Base-by-base conservation (phyloP, 2,888 invertebrate genomes). In the Metalampra italica region DNA sequence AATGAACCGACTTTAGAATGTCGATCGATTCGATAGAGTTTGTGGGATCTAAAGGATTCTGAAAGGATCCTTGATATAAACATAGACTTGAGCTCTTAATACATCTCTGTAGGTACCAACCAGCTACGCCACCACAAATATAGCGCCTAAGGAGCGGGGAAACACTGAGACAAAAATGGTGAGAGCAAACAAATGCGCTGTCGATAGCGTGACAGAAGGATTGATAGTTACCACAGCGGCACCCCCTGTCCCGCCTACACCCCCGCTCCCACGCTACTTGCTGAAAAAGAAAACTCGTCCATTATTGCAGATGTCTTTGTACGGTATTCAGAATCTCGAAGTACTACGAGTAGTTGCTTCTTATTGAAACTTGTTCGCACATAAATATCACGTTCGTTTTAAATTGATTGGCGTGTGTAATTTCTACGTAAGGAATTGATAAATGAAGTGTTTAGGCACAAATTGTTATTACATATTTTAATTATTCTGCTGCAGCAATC, bases 131-230 rank as follows among this genome's bases (percentile, higher is more conserved):
- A 51, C 49, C 57, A 57, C 67, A 76, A 74, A 79, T 74, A 76
- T 69, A 75, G 68, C 68, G 56, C 53, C 53, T 47, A 57, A 60
- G 59, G 53, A 65, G 60, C 65, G 70, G 64, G 71, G 71, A 71
- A 76, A 78, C 70, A 67, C 74, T 72, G 75, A 82, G 86, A 86
- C 87, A 86, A 83, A 84, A 86, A 84, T 86, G 78, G 83, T 74
- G 82, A 71, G 74, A 84, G 69, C 82, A 87, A 87, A 88, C 85
- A 87, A 88, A 87, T 88, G 85, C 66, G 77, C 80, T 82, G 85
- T 86, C 86, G 82, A 84, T 86, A 72, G 67, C 66, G 68, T 80
- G 86, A 83, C 87, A 84, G 78, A 76, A 84, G 82, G 87, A 88
- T 87, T 84, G 85, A 87, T 88, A 78, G 86, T 81, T 65, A 59